Conservation (phyloP, 2,797 vertebrate species). For the Simalia tracyae region DNA sequence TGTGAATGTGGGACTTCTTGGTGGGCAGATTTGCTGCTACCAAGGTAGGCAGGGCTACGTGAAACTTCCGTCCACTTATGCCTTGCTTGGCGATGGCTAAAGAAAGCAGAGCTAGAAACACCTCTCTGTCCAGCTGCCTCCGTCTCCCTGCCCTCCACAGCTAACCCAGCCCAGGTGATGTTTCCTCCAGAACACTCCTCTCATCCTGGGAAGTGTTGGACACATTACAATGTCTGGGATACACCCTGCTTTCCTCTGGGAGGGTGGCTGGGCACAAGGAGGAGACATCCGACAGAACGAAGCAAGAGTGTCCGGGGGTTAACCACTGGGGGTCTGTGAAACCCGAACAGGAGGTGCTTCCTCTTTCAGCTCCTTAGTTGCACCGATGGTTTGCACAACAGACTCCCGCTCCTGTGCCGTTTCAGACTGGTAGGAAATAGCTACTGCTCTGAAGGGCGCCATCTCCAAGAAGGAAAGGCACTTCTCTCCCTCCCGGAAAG, state of each 20-base stretch:
- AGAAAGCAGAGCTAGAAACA: background rate
- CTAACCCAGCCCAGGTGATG: background rate
- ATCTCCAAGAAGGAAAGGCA: background rate
- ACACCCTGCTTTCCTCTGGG: background rate
- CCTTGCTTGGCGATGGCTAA: background rate
- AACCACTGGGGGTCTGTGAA: background rate
- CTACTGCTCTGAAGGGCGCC: background rate
- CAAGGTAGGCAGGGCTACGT: too few species aligned
- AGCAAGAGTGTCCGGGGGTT: background rate
- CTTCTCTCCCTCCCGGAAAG: background rate
- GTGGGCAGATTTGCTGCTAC: too few species aligned
- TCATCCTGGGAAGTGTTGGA: background rate
- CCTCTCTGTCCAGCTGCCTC: too few species aligned
- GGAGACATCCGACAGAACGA: background rate
- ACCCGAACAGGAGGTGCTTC: conserved; percentile 2
- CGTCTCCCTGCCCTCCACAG: background rate
- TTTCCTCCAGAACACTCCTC: background rate
- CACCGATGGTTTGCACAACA: background rate
- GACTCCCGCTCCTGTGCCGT: background rate
- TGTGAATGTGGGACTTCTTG: too few species aligned
- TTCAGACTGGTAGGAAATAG: background rate
- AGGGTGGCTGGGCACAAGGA: background rate
- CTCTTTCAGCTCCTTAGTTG: background rate
- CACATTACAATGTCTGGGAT: background rate
- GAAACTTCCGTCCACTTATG: too few species aligned